Evolutionary conservation across 2,888 invertebrate genomes (phyloP).

Genomic region (Ceriagrion tenellum): DNA sequence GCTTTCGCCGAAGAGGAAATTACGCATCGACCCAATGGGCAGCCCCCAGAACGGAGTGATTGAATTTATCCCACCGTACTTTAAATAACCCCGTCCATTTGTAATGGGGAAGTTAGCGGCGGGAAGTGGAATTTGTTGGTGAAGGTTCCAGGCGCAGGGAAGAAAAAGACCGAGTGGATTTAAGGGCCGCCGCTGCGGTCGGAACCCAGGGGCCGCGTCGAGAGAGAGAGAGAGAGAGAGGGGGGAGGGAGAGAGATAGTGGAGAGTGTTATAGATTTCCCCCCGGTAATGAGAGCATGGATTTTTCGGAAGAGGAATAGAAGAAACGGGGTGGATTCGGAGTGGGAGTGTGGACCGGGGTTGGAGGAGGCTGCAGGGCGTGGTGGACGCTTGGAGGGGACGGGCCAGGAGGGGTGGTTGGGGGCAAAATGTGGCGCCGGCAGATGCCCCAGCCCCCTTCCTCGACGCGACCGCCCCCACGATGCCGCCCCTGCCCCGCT

Average conservation of each 20-base stretch:
- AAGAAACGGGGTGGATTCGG: not conserved
- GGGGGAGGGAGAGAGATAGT: not conserved
- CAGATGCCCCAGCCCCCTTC: slow-evolving; percentile 9
- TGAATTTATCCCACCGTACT: not conserved
- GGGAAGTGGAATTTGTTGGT: not conserved
- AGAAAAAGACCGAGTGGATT: not conserved
- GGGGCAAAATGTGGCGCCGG: not conserved
- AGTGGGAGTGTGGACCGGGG: not conserved
- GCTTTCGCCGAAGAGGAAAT: not conserved
- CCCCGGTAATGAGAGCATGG: not conserved
- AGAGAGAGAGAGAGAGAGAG: not conserved
- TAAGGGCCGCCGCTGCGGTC: not conserved
- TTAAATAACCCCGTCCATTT: slow-evolving; percentile 5
- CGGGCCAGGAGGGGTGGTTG: not conserved
- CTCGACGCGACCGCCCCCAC: not conserved
- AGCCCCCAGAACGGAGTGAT: not conserved
- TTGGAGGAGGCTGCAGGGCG: not conserved
- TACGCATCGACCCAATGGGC: not conserved
- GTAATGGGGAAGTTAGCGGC: not conserved
- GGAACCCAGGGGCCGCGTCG: not conserved
- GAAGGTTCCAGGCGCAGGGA: not conserved
- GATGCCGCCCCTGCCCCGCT: not conserved
- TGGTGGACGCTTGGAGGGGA: not conserved
- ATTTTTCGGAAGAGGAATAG: not conserved
- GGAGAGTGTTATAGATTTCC: slow-evolving; percentile 19